Conservation (phyloP, 2,888 invertebrate genomes). For the Pseudolycoriella hygida region DNA sequence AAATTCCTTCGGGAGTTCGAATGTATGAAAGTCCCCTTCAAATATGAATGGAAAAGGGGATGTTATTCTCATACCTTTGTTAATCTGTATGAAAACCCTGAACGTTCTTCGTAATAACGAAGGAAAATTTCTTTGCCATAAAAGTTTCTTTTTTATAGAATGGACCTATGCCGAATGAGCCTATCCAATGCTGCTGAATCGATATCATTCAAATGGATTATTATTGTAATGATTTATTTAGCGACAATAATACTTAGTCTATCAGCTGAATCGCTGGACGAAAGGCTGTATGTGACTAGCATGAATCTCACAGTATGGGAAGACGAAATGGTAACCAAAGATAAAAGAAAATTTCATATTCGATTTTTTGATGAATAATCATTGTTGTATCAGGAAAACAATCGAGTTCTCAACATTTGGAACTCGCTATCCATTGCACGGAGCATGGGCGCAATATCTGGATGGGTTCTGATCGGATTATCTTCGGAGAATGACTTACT, state of each 20-base stretch:
- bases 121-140: no score
- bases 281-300: slow-evolving; percentile 20
- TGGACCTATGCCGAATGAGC: slow-evolving; percentile 28
- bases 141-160: slow-evolving; percentile 16
- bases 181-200: slow-evolving; percentile 25
- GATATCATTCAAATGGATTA: slow-evolving; percentile 29
- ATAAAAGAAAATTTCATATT: slow-evolving; percentile 9
- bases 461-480: slow-evolving; percentile 36
- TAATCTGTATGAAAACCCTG: no score
- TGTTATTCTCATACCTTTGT: no score
- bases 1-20: no score
- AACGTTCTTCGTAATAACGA: no score
- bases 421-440: slow-evolving; percentile 35
- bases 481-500: slow-evolving; percentile 33
- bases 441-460: slow-evolving; percentile 33
- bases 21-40: no score
- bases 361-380: not conserved
- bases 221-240: slow-evolving; percentile 29
- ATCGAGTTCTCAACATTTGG: slow-evolving; percentile 31
- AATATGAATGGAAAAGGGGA: no score
- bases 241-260: slow-evolving; percentile 29
- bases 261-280: slow-evolving; percentile 28
- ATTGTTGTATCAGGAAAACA: slow-evolving; percentile 25
- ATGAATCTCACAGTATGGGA: slow-evolving; percentile 23
- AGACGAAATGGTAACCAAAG: slow-evolving; percentile 27